Evolutionary conservation across 2,888 invertebrate species (phyloP).

Genomic region (Priapulus caudatus): DNA sequence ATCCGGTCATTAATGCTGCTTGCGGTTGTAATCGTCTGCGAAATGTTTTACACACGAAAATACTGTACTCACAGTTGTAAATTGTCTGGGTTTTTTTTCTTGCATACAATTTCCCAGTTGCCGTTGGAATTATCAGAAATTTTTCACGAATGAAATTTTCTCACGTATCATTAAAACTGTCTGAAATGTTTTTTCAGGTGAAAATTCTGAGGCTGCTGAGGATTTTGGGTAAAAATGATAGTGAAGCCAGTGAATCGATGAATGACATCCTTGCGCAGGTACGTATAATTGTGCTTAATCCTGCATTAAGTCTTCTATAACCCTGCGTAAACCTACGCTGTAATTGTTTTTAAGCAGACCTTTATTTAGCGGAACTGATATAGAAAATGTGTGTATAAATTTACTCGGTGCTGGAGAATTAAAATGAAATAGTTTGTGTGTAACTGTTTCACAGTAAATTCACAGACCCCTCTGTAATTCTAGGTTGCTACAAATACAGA

Average conservation of each 20-base stretch:
- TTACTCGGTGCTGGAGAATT: neutral
- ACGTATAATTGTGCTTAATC: constrained; percentile 7
- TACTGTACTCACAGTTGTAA: no score
- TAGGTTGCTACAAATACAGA: constrained; percentile 94
- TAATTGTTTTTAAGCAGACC: neutral
- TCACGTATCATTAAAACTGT: no score
- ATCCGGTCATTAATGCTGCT: no score
- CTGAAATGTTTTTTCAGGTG: constrained; percentile 52
- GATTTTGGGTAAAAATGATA: constrained; percentile 88
- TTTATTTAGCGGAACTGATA: neutral
- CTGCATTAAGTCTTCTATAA: neutral
- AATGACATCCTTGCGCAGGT: constrained; percentile 97
- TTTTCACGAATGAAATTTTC: no score
- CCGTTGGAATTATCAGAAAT: no score
- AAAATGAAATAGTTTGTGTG: neutral
- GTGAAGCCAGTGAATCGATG: constrained; percentile 97
- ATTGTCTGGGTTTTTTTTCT: no score
- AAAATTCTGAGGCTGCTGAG: constrained; percentile 88
- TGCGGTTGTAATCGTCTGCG: no score
- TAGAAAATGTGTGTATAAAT: neutral
- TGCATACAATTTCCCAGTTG: no score
- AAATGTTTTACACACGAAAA: no score
- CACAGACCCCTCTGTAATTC: neutral
- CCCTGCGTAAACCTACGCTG: neutral
- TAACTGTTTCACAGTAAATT: neutral